These are phyloP conservation scores for Meloidogyne floridensis DNA, from an alignment of 1,140 invertebrate genomes.

Conservation along the genomic window DNA sequence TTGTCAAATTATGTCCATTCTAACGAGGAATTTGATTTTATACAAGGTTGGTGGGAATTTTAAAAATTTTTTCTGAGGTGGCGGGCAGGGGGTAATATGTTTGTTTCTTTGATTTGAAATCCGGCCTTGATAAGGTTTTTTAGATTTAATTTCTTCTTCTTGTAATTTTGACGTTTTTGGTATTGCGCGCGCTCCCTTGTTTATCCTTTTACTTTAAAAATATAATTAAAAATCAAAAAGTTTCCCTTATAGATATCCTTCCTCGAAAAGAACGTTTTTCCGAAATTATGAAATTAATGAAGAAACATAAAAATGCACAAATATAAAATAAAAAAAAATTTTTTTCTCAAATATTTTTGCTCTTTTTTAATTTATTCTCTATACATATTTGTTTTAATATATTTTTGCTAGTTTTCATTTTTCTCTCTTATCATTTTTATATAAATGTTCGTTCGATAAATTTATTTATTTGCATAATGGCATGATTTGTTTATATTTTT, in stretches of 20 bases:
- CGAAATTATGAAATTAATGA: conserved; percentile 26
- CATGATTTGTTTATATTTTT: neutral
- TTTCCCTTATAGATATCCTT: conserved; percentile 33
- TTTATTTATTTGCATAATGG: neutral
- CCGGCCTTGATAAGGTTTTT: no score
- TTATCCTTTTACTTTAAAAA: conserved; percentile 11
- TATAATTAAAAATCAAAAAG: neutral
- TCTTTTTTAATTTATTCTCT: no score
- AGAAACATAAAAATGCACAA: neutral
- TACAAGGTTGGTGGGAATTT: conserved; percentile 12
- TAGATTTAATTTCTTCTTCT: no score
- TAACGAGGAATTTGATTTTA: conserved; percentile 34
- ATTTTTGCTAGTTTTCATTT: neutral
- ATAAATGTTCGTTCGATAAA: neutral
- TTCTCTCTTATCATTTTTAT: neutral
- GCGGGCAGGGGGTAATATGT: no score
- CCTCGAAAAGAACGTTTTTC: conserved; percentile 33
- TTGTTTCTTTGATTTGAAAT: no score
- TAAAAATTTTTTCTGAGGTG: neutral
- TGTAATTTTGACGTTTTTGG: no score
- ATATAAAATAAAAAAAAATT: neutral
- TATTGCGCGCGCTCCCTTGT: no score
- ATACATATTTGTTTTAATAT: neutral
- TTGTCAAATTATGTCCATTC: conserved; percentile 26
- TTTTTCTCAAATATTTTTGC: neutral